Percentiles rank a stretch among this genome's conserved stretches.
These are phyloP conservation scores for Chloropsis hardwickii DNA, from an alignment of 2,113 vertebrate genomes.

Conservation along the genomic window DNA sequence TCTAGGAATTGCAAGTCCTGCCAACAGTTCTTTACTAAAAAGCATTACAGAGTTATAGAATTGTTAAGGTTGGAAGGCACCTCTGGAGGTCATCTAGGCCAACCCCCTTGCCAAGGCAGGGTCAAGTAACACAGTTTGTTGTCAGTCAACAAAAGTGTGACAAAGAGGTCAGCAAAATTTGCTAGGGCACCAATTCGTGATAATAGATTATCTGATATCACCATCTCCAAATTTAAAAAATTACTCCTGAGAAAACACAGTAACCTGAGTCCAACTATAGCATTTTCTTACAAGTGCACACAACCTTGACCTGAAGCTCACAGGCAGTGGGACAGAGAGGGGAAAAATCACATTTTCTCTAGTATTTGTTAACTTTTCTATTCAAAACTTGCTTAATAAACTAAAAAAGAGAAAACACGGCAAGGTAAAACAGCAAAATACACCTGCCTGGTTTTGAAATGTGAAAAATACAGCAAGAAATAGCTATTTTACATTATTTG, in stretches of 20 bases:
- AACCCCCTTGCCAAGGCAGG: not conserved
- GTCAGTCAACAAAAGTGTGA: not conserved
- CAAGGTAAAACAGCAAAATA: not conserved
- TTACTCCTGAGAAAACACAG: not conserved
- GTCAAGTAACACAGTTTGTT: not conserved
- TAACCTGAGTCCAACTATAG: not conserved
- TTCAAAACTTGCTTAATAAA: not conserved
- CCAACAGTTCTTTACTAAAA: not conserved
- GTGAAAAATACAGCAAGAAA: not conserved
- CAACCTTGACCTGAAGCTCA: not conserved
- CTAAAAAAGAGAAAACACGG: not conserved
- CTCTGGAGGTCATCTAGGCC: not conserved
- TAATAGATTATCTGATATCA: not conserved
- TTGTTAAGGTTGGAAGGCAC: not conserved
- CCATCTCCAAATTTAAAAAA: not conserved
- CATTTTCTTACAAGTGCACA: not conserved
- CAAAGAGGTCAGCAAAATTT: not conserved
- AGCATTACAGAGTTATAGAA: not conserved
- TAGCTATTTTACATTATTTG: not conserved
- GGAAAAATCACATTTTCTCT: fast-evolving
- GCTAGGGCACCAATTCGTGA: not conserved
- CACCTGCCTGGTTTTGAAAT: not conserved
- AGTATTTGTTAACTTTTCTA: not conserved
- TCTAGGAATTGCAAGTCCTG: not conserved
- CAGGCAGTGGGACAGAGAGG: fast-evolving